phyloP scores from a whole-genome alignment of 2,113 vertebrate species.

The Stegastes partitus region DNA sequence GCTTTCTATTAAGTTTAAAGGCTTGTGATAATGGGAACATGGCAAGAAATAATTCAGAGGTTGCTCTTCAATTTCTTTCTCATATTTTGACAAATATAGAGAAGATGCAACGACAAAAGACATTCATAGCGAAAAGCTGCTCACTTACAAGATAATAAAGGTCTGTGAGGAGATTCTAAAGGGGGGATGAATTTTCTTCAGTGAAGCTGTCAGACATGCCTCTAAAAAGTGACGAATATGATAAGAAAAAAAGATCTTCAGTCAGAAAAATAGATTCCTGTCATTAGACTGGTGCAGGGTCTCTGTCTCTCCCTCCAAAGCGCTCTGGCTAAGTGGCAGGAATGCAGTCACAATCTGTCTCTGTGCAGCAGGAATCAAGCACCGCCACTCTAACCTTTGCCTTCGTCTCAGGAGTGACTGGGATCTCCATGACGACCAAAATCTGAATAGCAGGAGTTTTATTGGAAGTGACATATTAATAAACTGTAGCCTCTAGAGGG shows the following conservation, averaged over 20 bases:
- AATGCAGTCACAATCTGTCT: conserved; percentile 33
- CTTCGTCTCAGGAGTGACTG: conserved; percentile 64
- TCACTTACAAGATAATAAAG: not conserved
- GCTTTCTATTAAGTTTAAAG: too few species aligned
- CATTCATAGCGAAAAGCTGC: not conserved
- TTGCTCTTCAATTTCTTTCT: too few species aligned
- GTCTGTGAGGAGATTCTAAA: not conserved
- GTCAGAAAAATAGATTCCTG: conserved; percentile 23
- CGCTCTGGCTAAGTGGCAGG: conserved; percentile 28
- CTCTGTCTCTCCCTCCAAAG: not conserved
- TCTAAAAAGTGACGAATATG: not conserved
- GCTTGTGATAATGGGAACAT: not conserved
- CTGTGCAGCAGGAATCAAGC: conserved; percentile 45
- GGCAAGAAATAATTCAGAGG: not conserved
- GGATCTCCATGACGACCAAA: conserved; percentile 79
- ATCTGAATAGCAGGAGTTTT: conserved; percentile 76
- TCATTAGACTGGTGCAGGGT: not conserved
- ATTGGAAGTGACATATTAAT: conserved; percentile 87
- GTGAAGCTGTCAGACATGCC: conserved; percentile 16
- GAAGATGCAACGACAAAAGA: not conserved
- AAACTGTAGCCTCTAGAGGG: conserved; percentile 78
- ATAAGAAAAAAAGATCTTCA: conserved; percentile 38
- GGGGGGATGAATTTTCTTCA: not conserved
- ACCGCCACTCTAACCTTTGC: conserved; percentile 70
- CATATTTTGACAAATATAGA: not conserved